These are phyloP conservation scores for Zeus faber DNA, from an alignment of 2,113 vertebrate genomes.

Conservation along the genomic window DNA sequence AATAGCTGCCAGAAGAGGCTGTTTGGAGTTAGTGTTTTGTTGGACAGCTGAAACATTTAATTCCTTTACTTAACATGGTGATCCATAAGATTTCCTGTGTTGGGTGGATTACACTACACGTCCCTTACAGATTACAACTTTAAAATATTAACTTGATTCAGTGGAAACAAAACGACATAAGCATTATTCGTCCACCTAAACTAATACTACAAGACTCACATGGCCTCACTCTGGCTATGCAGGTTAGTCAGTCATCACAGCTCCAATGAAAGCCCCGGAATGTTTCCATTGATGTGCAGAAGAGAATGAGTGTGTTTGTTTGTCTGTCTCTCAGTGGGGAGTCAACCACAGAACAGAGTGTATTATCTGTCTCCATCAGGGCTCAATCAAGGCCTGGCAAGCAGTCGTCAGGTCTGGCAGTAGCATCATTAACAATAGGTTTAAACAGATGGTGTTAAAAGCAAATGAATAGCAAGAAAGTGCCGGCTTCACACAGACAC, in stretches of 20 bases:
- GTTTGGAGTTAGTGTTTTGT: too few species aligned
- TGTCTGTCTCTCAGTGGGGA: not conserved
- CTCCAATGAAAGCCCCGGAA: not conserved
- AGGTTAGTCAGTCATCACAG: not conserved
- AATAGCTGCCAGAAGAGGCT: too few species aligned
- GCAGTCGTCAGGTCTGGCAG: not conserved
- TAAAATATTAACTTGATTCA: too few species aligned
- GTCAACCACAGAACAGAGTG: not conserved
- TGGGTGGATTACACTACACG: too few species aligned
- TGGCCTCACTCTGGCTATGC: not conserved
- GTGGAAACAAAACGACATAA: too few species aligned
- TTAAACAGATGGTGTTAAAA: not conserved
- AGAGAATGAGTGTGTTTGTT: not conserved
- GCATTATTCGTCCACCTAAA: too few species aligned
- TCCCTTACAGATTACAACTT: too few species aligned
- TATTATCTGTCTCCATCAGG: not conserved
- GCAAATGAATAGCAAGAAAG: too few species aligned
- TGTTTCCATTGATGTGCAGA: not conserved
- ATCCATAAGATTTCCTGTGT: too few species aligned
- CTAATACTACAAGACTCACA: too few species aligned
- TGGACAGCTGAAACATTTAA: too few species aligned
- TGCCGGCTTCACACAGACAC: too few species aligned
- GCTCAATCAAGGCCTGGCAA: not conserved
- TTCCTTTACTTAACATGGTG: not conserved
- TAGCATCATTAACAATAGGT: not conserved